Base-by-base conservation (phyloP, 2,797 vertebrate genomes). In the Anguilla anguilla region DNA sequence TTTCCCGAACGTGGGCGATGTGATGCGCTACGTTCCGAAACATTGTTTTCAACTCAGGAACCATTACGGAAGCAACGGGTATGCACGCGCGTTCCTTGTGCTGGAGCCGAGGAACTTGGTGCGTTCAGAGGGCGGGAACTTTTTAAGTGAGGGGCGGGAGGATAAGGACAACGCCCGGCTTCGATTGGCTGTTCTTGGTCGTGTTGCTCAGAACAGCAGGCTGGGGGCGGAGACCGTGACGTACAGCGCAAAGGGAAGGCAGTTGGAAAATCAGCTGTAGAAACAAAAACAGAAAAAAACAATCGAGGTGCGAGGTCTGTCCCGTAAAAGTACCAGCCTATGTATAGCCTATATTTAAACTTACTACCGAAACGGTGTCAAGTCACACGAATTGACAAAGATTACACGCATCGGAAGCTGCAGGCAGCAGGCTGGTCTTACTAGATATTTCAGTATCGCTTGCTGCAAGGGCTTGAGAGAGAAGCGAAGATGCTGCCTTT, bases 201-300 rank as follows among this genome's bases (percentile, higher is more conserved):
- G 15, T 39, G 39, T 53, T 51, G 28, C 39, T 49, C 25, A 86
- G 31, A 28, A 46, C 5, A 25, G 69, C 49, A 6, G 46, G 43
- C 19, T 28, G 69, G 67, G 46, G 2, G 43, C 25, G 49, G 49
- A 57, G 25, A 1, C 11, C 17, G 6, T 86, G 85, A 77, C 69
- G 85, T 69, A 77, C 13, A 53, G 84, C 2, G 49, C 55, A 82
- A 94, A 93, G 86, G 95, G 95, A 94, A 95, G 95, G 94, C 53
- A 92, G 86, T 85, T 87, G 84, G 85, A 89, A 88, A 93, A 96
- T 96, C 95, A 96, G 95, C 95, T 96, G 96, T 93, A 93, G 94
- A 94, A 96, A 95, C 95, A 92, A 96, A 93, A 96, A 96, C 95
- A 95, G 84, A 92, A 86, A 90, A 90, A 87, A 93, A 92, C 85